Evolutionary conservation across 2,113 vertebrate genomes (phyloP).

Genomic region (Megaleporinus macrocephalus): DNA sequence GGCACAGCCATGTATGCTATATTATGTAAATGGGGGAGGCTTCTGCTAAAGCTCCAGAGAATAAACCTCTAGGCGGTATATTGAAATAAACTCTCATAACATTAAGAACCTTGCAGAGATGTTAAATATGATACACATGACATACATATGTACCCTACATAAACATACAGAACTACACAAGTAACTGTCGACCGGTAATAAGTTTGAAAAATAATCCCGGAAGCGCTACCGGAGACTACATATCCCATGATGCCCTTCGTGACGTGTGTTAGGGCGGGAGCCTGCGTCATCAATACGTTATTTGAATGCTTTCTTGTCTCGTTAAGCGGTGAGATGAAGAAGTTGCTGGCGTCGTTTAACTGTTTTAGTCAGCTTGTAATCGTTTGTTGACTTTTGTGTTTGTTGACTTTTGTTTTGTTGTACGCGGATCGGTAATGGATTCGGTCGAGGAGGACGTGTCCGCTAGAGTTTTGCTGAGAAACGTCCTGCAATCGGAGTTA

Average conservation of each 20-base stretch:
- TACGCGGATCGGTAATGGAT: slow-evolving; percentile 63
- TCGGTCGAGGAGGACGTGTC: slow-evolving; percentile 68
- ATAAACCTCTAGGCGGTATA: too few relatives aligned
- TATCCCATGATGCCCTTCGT: neutral
- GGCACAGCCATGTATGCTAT: too few relatives aligned
- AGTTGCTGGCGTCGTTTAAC: neutral
- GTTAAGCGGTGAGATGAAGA: neutral
- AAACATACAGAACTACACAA: too few relatives aligned
- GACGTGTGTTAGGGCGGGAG: neutral
- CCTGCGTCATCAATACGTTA: neutral
- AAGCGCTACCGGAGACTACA: slow-evolving; percentile 50
- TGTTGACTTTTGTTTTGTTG: neutral
- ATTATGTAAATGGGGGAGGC: too few relatives aligned
- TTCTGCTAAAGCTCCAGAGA: too few relatives aligned
- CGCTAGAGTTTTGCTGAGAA: slow-evolving; percentile 69
- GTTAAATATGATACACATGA: too few relatives aligned
- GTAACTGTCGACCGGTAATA: neutral
- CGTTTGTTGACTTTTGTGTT: too few relatives aligned
- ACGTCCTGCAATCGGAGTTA: slow-evolving; percentile 66
- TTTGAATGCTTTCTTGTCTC: slow-evolving; percentile 21
- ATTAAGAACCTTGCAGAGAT: too few relatives aligned
- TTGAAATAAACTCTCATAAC: neutral
- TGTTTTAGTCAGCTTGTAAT: neutral
- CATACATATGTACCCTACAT: too few relatives aligned
- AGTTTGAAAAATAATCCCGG: neutral